A percentile compares a stretch with the other conserved stretches of the same genome.
phyloP scores from a whole-genome alignment of 1,140 invertebrate species.

The Venturia canescens region DNA sequence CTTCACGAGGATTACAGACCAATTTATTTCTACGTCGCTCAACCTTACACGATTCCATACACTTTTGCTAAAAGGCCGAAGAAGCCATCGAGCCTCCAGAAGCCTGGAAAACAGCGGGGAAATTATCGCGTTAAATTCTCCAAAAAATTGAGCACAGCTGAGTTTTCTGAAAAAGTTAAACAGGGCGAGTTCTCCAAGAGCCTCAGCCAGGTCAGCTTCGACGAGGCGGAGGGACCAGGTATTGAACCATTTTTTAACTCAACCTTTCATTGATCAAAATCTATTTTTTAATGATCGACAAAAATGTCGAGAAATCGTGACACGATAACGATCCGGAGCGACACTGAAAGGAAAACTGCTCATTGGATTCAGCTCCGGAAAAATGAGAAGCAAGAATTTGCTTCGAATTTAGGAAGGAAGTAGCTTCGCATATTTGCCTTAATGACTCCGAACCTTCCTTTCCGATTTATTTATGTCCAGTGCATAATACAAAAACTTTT shows the following conservation, averaged over 20 bases:
- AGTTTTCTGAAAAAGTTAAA: constrained; percentile 73
- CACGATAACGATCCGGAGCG: too few relatives aligned
- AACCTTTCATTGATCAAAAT: neutral
- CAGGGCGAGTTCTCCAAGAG: constrained; percentile 74
- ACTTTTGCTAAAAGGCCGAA: constrained; percentile 71
- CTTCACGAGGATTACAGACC: constrained; percentile 72
- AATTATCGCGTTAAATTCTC: constrained; percentile 72
- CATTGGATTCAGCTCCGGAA: too few relatives aligned
- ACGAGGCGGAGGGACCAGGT: constrained; percentile 68
- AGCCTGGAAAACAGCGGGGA: constrained; percentile 60
- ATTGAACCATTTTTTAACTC: constrained; percentile 19
- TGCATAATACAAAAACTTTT: too few relatives aligned
- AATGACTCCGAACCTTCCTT: too few relatives aligned
- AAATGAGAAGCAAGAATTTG: too few relatives aligned
- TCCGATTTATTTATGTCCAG: too few relatives aligned
- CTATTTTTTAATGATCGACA: neutral
- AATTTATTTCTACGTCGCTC: constrained; percentile 74
- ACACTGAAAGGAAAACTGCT: too few relatives aligned
- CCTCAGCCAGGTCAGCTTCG: constrained; percentile 72
- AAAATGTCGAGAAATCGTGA: neutral
- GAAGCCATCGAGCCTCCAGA: constrained; percentile 63
- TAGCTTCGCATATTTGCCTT: too few relatives aligned
- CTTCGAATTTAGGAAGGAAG: too few relatives aligned
- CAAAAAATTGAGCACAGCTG: constrained; percentile 68
- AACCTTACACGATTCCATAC: constrained; percentile 74